These are phyloP conservation scores for Remorina albescens DNA, from an alignment of 2,797 vertebrate species.

Conservation along the genomic window DNA sequence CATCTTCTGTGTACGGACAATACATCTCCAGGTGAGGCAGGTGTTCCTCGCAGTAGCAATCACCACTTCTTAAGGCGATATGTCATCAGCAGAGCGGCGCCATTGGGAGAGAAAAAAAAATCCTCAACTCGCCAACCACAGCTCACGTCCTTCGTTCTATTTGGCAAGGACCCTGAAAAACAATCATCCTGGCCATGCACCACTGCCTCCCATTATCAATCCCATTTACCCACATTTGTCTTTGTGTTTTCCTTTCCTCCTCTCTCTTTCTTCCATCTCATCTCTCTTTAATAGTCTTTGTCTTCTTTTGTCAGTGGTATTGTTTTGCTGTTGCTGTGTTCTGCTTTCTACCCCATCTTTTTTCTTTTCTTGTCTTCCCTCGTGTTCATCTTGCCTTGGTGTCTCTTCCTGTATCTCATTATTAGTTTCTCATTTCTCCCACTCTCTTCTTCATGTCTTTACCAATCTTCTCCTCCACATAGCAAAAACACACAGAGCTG, in stretches of 20 bases:
- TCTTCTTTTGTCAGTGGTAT: conserved; percentile 50
- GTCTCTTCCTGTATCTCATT: conserved; percentile 25
- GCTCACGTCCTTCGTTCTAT: conserved; percentile 47
- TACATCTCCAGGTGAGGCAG: conserved; percentile 61
- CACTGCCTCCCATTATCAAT: conserved; percentile 77
- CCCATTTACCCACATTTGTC: conserved; percentile 77
- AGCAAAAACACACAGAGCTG: conserved; percentile 11
- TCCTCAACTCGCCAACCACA: conserved; percentile 29
- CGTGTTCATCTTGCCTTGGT: conserved; percentile 4
- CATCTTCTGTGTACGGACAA: conserved; percentile 26
- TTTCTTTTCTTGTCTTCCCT: conserved; percentile 9
- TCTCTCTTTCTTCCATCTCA: conserved; percentile 49
- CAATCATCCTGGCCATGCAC: conserved; percentile 68
- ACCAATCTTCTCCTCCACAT: conserved; percentile 12
- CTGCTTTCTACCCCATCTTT: conserved; percentile 8
- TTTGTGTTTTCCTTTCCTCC: conserved; percentile 50
- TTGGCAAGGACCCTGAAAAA: conserved; percentile 66
- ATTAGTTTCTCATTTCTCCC: not conserved
- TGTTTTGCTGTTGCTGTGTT: conserved; percentile 26
- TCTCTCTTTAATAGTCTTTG: conserved; percentile 66
- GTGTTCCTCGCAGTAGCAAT: conserved; percentile 53
- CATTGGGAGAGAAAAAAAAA: not conserved
- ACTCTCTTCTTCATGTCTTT: not conserved
- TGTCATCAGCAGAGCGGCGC: conserved; percentile 46
- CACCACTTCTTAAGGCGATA: conserved; percentile 51